These are phyloP conservation scores for Tupiocoris notatus DNA, from an alignment of 2,888 invertebrate species.

Conservation along the genomic window DNA sequence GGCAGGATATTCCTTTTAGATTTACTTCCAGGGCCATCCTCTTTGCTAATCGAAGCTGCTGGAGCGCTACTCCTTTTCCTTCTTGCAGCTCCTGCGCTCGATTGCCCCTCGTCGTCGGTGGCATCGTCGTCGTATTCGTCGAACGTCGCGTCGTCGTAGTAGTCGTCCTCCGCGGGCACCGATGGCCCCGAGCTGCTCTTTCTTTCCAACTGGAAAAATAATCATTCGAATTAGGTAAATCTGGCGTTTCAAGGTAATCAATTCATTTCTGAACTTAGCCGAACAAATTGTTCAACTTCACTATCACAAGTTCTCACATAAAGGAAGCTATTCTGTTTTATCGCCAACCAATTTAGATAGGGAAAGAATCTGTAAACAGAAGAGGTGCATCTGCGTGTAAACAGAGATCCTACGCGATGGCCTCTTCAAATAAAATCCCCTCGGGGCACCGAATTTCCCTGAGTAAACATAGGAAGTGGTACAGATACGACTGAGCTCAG, in stretches of 20 bases:
- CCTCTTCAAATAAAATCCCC: neutral
- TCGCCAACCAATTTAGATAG: neutral
- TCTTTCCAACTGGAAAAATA: conserved; percentile 22
- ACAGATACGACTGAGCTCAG: no score
- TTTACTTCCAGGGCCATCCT: neutral
- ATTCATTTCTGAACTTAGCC: no score
- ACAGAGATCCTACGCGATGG: neutral
- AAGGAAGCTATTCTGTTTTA: neutral
- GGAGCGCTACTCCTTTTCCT: conserved; percentile 4
- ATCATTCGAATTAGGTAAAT: neutral
- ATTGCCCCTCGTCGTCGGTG: conserved; percentile 5
- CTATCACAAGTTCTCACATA: neutral
- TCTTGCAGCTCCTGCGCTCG: neutral
- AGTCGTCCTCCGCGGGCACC: neutral
- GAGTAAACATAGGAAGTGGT: neutral
- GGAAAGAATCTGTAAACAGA: neutral
- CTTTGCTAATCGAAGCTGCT: neutral
- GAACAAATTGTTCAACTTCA: neutral
- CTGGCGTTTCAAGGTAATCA: no score
- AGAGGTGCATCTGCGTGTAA: neutral
- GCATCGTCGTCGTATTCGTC: conserved; percentile 33
- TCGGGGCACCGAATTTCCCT: neutral
- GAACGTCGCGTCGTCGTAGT: conserved; percentile 26
- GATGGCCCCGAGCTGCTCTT: neutral
- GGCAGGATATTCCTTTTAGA: neutral